A percentile compares a stretch with the other conserved stretches of the same genome.
Conservation (phyloP, 2,113 vertebrate genomes). For the Hippoglossus stenolepis region DNA sequence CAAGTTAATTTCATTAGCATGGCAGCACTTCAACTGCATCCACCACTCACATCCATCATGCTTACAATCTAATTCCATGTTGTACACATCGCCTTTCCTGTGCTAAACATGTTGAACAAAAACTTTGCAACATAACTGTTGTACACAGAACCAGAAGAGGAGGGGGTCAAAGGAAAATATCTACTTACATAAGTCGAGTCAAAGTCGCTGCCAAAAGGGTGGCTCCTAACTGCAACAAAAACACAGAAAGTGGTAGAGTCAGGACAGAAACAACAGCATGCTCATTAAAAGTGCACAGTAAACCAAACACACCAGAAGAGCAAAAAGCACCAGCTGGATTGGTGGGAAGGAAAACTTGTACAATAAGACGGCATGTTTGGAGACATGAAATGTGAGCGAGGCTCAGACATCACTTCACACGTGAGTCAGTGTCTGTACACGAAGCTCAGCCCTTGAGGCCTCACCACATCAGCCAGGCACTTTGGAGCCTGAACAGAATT, state of each 20-base stretch:
- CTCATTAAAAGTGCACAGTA: background rate
- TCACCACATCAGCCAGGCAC: background rate
- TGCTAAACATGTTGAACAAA: background rate
- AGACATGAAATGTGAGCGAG: constrained; percentile 21
- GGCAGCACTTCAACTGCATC: background rate
- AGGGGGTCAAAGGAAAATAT: background rate
- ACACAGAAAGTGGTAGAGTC: constrained; percentile 15
- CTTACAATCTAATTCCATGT: background rate
- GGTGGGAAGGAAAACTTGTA: background rate
- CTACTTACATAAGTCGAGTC: constrained; percentile 81
- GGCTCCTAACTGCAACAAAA: constrained; percentile 73
- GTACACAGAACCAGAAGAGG: background rate
- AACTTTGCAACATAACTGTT: constrained; percentile 1
- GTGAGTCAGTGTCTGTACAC: constrained; percentile 37
- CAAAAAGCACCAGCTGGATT: background rate
- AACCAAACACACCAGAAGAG: background rate
- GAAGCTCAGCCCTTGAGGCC: background rate
- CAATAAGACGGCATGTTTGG: background rate
- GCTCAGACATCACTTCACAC: constrained; percentile 18
- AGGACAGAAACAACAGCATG: background rate
- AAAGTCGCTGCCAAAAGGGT: constrained; percentile 81
- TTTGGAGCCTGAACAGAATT: background rate
- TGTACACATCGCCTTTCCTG: background rate
- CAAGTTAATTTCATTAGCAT: background rate
- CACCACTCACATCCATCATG: background rate